phyloP scores from a whole-genome alignment of 2,113 vertebrate species.

The Apteryx owenii region DNA sequence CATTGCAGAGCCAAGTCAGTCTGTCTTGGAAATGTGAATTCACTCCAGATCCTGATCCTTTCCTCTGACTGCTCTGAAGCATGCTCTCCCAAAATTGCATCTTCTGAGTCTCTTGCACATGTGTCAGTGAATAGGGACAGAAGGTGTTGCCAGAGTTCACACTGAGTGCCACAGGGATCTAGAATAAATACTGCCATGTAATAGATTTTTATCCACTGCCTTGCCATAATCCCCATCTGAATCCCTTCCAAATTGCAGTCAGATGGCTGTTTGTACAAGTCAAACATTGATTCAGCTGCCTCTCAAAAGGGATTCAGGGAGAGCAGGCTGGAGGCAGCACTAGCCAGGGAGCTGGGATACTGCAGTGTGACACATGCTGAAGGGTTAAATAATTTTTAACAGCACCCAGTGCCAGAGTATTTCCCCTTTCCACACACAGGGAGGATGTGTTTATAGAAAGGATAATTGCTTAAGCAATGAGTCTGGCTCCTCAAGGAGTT shows the following conservation, averaged over 20 bases:
- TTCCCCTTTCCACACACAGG: neutral
- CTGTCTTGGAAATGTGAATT: neutral
- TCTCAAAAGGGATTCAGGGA: conserved; percentile 23
- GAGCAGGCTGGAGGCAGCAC: neutral
- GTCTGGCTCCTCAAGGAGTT: conserved; percentile 2
- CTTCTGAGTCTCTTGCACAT: conserved; percentile 4
- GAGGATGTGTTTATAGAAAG: conserved; percentile 58
- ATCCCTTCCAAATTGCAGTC: conserved; percentile 71
- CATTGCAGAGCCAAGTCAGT: neutral
- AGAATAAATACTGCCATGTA: conserved; percentile 71
- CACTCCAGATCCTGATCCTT: neutral
- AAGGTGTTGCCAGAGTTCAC: conserved; percentile 49
- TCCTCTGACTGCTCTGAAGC: neutral
- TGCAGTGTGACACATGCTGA: conserved; percentile 19
- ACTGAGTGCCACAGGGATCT: conserved; percentile 22
- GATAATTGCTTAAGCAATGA: conserved; percentile 62
- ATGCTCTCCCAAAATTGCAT: neutral
- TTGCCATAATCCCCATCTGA: conserved; percentile 69
- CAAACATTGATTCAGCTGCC: conserved; percentile 78
- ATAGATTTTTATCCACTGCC: conserved; percentile 72
- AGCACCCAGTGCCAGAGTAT: neutral
- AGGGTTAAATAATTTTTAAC: conserved; percentile 73
- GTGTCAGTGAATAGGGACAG: conserved; percentile 47
- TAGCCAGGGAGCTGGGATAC: conserved; percentile 14
- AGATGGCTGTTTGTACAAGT: conserved; percentile 65